Conservation (phyloP, 2,888 invertebrate genomes). For the Eutolmus rufibarbis region DNA sequence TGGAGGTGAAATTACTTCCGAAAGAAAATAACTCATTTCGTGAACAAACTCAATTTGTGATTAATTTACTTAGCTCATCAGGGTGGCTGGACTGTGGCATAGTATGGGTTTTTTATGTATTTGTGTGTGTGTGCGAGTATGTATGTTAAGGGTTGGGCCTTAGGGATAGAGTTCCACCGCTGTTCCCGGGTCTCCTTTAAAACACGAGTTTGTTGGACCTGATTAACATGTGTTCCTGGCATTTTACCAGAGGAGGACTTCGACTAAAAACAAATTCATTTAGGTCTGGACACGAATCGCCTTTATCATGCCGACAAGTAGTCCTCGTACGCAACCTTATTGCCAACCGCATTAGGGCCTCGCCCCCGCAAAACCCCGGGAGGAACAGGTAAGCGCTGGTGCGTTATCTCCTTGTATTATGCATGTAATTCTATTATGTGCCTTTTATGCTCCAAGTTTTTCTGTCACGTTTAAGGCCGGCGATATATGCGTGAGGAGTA, state of each 20-base stretch:
- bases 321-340: conserved; percentile 25
- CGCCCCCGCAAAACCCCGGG: neutral
- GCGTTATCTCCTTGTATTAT: conserved; percentile 28
- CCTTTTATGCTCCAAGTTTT: conserved; percentile 37
- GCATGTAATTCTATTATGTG: conserved; percentile 38
- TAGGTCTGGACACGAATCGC: conserved; percentile 30
- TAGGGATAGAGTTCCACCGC: neutral
- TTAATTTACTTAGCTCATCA: conserved; percentile 34
- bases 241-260: conserved; percentile 12
- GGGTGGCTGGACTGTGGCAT: neutral
- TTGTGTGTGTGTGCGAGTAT: neutral
- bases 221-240: conserved; percentile 30
- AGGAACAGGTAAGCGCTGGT: conserved; percentile 3
- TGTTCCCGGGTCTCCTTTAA: neutral
- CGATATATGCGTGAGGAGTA: conserved; percentile 14
- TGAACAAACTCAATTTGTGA: conserved; percentile 23
- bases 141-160: neutral
- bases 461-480: conserved; percentile 28
- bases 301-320: conserved; percentile 37
- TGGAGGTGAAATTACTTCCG: neutral
- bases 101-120: neutral
- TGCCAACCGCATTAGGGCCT: neutral
- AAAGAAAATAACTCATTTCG: conserved; percentile 10
- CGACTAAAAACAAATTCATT: conserved; percentile 35
- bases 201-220: neutral